Evolutionary conservation across 2,888 invertebrate species (phyloP).

Genomic region (Gastracanthus pulcherrimus): DNA sequence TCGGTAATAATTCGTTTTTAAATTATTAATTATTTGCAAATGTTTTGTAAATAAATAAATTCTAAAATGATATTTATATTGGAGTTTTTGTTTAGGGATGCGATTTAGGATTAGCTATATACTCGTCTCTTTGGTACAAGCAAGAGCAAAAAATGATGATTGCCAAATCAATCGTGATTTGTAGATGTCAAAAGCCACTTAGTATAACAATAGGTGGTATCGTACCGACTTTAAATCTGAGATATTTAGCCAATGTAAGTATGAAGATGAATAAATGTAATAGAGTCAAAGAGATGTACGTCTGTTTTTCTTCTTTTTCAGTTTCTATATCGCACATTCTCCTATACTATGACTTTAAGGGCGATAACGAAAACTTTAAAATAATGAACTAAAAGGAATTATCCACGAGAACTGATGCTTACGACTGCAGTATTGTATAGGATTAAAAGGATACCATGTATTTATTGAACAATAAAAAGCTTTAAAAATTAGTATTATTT

Average conservation of each 20-base stretch:
- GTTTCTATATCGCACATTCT: conserved; percentile 17
- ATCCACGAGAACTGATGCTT: too few relatives aligned
- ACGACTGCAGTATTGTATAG: too few relatives aligned
- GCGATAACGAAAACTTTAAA: neutral
- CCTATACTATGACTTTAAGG: conserved; percentile 24
- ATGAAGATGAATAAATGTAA: neutral
- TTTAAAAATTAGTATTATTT: too few relatives aligned
- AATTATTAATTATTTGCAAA: neutral
- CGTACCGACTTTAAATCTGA: neutral
- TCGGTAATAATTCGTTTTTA: neutral
- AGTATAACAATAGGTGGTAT: conserved; percentile 9
- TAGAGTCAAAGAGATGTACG: neutral
- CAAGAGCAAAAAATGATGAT: neutral
- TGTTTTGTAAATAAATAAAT: neutral
- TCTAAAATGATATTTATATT: neutral
- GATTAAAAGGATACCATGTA: too few relatives aligned
- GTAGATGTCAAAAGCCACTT: conserved; percentile 15
- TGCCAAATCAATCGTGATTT: neutral
- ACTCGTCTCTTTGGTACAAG: conserved; percentile 14
- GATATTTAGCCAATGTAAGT: conserved; percentile 10
- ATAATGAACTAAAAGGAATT: neutral
- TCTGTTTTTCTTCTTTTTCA: too few relatives aligned
- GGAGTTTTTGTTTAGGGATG: neutral
- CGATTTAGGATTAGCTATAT: neutral
- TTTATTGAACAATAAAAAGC: too few relatives aligned